Conservation (phyloP, 2,888 invertebrate species). For the Drosophila trichaetosa region DNA sequence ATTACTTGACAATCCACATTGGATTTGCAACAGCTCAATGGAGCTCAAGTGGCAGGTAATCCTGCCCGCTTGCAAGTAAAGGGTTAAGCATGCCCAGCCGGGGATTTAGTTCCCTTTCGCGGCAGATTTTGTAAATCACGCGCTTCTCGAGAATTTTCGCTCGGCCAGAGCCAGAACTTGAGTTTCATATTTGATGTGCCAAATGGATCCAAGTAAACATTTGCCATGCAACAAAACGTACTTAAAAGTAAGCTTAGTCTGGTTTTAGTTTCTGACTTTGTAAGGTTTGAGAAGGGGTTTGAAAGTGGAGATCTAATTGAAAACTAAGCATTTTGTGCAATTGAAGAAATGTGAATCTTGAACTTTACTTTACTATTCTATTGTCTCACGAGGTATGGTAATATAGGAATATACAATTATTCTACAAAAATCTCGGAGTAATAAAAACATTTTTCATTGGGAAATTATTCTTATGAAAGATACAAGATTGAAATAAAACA, state of each 20-base stretch:
- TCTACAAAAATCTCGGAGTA: background rate
- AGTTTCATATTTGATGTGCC: constrained; percentile 18
- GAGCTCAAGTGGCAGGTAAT: constrained; percentile 74
- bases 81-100: constrained; percentile 61
- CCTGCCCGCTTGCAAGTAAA: constrained; percentile 47
- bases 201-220: constrained; percentile 50
- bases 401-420: no score
- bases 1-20: constrained; percentile 60
- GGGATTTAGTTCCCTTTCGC: constrained; percentile 69
- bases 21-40: constrained; percentile 74
- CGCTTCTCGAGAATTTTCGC: constrained; percentile 44
- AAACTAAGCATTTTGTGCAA: background rate
- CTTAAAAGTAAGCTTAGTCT: background rate
- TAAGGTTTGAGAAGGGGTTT: constrained; percentile 18
- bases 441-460: background rate
- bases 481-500: background rate
- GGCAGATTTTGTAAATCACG: constrained; percentile 61
- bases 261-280: constrained; percentile 31
- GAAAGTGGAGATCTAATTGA: background rate
- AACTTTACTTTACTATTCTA: background rate
- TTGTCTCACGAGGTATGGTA: background rate
- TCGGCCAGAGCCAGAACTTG: constrained; percentile 7
- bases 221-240: background rate
- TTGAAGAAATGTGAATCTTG: background rate
- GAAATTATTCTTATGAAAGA: no score